phyloP scores from a whole-genome alignment of 1,140 invertebrate species.

The Lerema accius region DNA sequence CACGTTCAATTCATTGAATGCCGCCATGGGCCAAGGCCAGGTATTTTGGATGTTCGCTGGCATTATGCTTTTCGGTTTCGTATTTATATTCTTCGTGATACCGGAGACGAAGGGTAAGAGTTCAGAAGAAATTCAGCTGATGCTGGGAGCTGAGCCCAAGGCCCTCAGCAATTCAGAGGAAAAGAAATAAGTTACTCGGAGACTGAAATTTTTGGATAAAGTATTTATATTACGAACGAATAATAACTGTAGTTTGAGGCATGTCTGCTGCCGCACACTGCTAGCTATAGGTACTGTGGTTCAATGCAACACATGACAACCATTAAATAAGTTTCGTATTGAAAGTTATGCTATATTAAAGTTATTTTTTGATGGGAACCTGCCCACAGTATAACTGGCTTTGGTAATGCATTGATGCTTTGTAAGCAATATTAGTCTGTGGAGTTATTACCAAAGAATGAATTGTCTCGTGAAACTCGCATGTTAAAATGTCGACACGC shows the following conservation, averaged over 20 bases:
- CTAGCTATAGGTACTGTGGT: not conserved
- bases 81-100: slow-evolving; percentile 91
- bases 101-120: slow-evolving; percentile 96
- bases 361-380: not conserved
- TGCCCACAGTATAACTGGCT: slow-evolving; percentile 42
- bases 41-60: slow-evolving; percentile 92
- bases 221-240: slow-evolving; percentile 55
- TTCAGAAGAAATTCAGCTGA: slow-evolving; percentile 90
- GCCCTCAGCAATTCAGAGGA: slow-evolving; percentile 47
- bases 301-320: slow-evolving; percentile 16
- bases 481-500: slow-evolving; percentile 1
- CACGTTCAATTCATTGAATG: slow-evolving; percentile 86
- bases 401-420: slow-evolving; percentile 38
- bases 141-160: slow-evolving; percentile 77
- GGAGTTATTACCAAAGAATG: slow-evolving; percentile 55
- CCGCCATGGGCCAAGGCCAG: slow-evolving; percentile 83
- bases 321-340: not conserved
- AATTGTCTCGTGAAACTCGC: slow-evolving; percentile 28
- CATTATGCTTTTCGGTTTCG: slow-evolving; percentile 86
- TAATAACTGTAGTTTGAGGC: slow-evolving; percentile 51
- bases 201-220: slow-evolving; percentile 55
- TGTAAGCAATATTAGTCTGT: slow-evolving; percentile 45
- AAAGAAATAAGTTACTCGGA: slow-evolving; percentile 64
- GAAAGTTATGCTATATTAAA: slow-evolving; percentile 1
- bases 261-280: slow-evolving; percentile 17